phyloP scores from a whole-genome alignment of 2,888 invertebrate species.

The Horisme vitalbata region DNA sequence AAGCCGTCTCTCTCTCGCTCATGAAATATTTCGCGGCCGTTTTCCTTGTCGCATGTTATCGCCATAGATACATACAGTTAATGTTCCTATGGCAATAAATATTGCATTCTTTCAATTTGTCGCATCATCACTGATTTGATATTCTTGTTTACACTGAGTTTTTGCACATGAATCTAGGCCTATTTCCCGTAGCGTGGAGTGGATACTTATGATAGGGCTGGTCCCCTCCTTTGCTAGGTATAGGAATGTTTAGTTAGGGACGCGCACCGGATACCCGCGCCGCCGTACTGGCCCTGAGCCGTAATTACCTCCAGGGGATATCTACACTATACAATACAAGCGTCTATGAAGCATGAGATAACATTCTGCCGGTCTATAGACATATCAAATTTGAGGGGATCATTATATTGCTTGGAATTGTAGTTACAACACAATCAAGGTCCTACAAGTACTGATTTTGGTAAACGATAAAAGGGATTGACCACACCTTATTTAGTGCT shows the following conservation, averaged over 20 bases:
- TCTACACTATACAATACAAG: neutral
- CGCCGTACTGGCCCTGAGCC: slow-evolving; percentile 9
- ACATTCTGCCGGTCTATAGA: neutral
- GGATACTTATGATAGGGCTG: neutral
- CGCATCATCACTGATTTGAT: no score
- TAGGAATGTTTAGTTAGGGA: neutral
- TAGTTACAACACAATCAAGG: no score
- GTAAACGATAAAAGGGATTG: no score
- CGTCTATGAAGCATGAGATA: neutral
- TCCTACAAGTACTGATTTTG: no score
- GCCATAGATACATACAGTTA: slow-evolving; percentile 14
- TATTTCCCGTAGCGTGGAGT: neutral
- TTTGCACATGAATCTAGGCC: no score
- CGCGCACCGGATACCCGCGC: slow-evolving; percentile 5
- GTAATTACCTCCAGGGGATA: neutral
- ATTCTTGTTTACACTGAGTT: no score
- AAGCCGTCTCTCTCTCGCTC: slow-evolving; percentile 11
- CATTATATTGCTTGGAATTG: neutral
- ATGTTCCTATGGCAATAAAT: slow-evolving; percentile 6
- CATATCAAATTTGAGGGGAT: neutral
- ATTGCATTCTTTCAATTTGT: neutral
- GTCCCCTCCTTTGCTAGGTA: neutral
- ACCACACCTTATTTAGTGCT: no score
- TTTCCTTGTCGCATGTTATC: slow-evolving; percentile 18
- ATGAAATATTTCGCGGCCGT: slow-evolving; percentile 14